phyloP scores from a whole-genome alignment of 2,113 vertebrate genomes.

The Amphiprion ocellaris region DNA sequence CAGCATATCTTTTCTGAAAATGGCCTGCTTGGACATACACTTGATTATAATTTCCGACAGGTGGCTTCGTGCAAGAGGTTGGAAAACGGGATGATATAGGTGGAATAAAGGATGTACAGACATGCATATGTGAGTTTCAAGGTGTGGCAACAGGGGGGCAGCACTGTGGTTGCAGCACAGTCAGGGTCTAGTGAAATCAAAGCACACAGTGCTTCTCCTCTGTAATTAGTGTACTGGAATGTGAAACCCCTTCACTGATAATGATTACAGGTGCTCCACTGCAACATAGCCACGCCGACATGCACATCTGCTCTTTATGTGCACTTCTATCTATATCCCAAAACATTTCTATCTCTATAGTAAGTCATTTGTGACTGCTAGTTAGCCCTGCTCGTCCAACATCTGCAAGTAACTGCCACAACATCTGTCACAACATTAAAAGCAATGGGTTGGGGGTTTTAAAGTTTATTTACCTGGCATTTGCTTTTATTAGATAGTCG shows the following conservation, averaged over 20 bases:
- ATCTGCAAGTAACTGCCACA: constrained; percentile 43
- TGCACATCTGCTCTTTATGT: constrained; percentile 62
- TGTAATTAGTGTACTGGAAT: constrained; percentile 76
- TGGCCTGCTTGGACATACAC: no score
- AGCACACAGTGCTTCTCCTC: constrained; percentile 59
- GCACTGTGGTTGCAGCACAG: constrained; percentile 58
- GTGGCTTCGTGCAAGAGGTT: background rate
- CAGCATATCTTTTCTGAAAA: no score
- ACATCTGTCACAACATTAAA: constrained; percentile 70
- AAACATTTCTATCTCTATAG: constrained; percentile 1
- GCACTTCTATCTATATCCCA: constrained; percentile 24
- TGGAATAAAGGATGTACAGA: constrained; percentile 26
- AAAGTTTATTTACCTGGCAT: constrained; percentile 41
- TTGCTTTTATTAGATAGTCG: constrained; percentile 41
- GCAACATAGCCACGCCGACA: constrained; percentile 35
- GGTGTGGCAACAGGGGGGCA: constrained; percentile 47
- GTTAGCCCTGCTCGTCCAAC: constrained; percentile 9
- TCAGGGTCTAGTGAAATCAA: constrained; percentile 69
- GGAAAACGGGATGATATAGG: constrained; percentile 14
- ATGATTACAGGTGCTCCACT: constrained; percentile 68
- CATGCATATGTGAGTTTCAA: constrained; percentile 46
- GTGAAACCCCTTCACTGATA: constrained; percentile 67
- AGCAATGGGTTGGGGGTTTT: constrained; percentile 43
- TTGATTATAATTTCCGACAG: background rate
- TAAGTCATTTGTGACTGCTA: constrained; percentile 33